phyloP scores from a whole-genome alignment of 2,888 invertebrate genomes.

The Drosophila neotestacea region DNA sequence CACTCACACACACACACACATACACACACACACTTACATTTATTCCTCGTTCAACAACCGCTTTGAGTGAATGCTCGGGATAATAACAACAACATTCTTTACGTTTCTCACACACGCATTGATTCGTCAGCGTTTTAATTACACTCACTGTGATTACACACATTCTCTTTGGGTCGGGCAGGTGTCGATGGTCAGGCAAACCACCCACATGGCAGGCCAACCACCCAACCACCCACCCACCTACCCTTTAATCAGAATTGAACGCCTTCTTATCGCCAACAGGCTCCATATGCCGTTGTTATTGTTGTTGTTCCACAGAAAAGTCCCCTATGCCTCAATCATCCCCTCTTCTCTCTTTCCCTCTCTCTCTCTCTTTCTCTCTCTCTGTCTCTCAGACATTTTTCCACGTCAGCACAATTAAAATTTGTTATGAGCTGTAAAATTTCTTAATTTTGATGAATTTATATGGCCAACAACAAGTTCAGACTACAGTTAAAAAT shows the following conservation, averaged over 20 bases:
- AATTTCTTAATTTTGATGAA: slow-evolving; percentile 76
- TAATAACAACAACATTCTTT: slow-evolving; percentile 43
- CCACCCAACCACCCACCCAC: slow-evolving; percentile 18
- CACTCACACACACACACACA: neutral
- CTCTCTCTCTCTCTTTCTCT: neutral
- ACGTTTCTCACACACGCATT: neutral
- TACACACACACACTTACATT: neutral
- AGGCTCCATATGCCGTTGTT: slow-evolving; percentile 38
- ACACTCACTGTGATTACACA: slow-evolving; percentile 56
- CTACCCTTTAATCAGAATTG: slow-evolving; percentile 50
- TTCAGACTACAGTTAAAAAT: slow-evolving; percentile 38
- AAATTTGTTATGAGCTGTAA: slow-evolving; percentile 77
- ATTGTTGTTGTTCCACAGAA: slow-evolving; percentile 9
- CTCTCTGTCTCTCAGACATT: neutral
- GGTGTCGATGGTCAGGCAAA: slow-evolving; percentile 40
- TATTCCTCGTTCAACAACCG: slow-evolving; percentile 40
- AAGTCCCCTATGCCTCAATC: slow-evolving; percentile 14
- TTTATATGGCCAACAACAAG: slow-evolving; percentile 60
- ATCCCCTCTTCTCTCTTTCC: neutral
- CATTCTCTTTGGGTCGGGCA: slow-evolving; percentile 27
- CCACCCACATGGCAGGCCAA: neutral
- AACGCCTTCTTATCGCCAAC: slow-evolving; percentile 45
- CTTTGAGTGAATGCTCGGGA: slow-evolving; percentile 33
- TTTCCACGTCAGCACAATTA: slow-evolving; percentile 67
- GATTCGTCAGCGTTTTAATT: slow-evolving; percentile 57